phyloP scores from a whole-genome alignment of 2,888 invertebrate genomes.

The Lasioglossum leucozonium region DNA sequence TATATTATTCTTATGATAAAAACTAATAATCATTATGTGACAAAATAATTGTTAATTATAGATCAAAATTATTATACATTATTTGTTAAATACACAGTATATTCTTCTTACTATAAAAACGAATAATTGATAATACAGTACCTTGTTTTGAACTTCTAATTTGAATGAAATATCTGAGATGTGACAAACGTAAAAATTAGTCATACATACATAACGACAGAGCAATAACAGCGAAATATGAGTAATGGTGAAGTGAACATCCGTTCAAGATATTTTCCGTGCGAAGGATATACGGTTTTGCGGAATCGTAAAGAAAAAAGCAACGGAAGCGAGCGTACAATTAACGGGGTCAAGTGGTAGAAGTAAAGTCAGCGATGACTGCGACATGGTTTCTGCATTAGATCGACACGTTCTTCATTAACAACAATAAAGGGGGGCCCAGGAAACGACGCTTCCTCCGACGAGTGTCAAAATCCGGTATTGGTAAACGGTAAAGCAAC shows the following conservation, averaged over 20 bases:
- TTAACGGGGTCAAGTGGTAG: constrained; percentile 79
- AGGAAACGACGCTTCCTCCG: constrained; percentile 73
- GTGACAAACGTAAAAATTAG: background rate
- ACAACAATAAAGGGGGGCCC: constrained; percentile 77
- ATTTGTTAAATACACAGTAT: background rate
- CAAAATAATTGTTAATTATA: background rate
- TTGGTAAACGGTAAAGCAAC: constrained; percentile 46
- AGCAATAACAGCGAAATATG: background rate
- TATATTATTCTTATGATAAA: background rate
- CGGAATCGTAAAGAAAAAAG: constrained; percentile 49
- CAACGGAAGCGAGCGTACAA: constrained; percentile 65
- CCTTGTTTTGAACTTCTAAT: background rate
- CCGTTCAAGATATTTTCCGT: constrained; percentile 31
- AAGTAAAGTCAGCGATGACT: constrained; percentile 54
- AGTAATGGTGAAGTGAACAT: background rate
- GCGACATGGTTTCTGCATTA: constrained; percentile 84
- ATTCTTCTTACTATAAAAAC: background rate
- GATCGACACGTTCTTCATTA: constrained; percentile 83
- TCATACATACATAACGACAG: background rate
- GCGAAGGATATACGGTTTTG: constrained; percentile 53
- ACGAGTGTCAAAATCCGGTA: constrained; percentile 75
- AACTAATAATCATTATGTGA: background rate
- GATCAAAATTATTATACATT: background rate
- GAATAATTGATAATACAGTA: background rate
- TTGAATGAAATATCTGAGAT: background rate